A percentile compares a stretch with the other conserved stretches of the same genome.
Conservation (phyloP, 2,888 invertebrate species). For the Iselma pallidipennis region DNA sequence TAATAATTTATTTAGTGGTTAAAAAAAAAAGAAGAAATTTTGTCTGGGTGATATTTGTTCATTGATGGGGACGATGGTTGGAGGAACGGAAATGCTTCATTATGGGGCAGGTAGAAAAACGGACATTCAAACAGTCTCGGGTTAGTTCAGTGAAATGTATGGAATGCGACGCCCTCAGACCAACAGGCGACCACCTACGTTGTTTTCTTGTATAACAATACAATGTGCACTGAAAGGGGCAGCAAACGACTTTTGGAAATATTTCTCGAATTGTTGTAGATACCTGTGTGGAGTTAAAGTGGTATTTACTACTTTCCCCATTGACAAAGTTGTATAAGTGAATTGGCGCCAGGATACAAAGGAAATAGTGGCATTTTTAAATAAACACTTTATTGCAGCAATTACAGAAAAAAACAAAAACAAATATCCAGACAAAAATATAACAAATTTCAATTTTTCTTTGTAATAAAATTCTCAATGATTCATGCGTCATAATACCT, state of each 20-base stretch:
- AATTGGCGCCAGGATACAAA: not conserved
- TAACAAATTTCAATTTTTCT: not conserved
- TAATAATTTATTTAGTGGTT: no score
- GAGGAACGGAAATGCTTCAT: slow-evolving; percentile 18
- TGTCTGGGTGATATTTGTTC: not conserved
- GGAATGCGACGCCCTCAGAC: slow-evolving; percentile 31
- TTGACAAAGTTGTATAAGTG: not conserved
- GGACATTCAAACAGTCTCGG: slow-evolving; percentile 6
- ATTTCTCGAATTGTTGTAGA: not conserved
- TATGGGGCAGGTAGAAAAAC: slow-evolving; percentile 13
- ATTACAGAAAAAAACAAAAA: not conserved
- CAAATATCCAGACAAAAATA: not conserved
- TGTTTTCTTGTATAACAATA: slow-evolving; percentile 19
- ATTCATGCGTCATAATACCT: not conserved
- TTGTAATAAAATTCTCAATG: not conserved
- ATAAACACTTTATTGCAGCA: no score
- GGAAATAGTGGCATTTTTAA: no score
- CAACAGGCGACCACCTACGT: slow-evolving; percentile 33
- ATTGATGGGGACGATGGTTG: not conserved
- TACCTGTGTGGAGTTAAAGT: no score
- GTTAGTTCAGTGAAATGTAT: slow-evolving; percentile 23
- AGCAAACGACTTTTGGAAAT: not conserved
- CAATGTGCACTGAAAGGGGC: not conserved
- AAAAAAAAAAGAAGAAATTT: no score
- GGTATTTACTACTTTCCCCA: no score